Conservation (phyloP, 1,140 invertebrate genomes). For the Calephelis nemesis region DNA sequence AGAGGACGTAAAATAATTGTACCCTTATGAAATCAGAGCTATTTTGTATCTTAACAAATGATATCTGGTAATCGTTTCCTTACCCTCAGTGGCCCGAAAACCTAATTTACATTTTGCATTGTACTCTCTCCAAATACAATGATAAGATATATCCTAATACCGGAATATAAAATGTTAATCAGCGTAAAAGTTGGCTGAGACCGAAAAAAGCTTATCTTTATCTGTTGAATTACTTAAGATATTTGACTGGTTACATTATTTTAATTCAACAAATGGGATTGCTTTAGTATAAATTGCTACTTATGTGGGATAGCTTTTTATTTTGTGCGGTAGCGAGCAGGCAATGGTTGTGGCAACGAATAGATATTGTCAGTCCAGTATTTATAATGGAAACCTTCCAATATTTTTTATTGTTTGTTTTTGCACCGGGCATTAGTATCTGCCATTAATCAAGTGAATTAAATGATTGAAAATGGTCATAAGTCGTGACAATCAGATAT, state of each 20-base stretch:
- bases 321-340: too few species aligned
- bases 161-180: slow-evolving; percentile 8
- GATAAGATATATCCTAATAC: slow-evolving; percentile 5
- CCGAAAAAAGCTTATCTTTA: slow-evolving; percentile 5
- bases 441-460: too few species aligned
- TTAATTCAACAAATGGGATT: too few species aligned
- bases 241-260: neutral
- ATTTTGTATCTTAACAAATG: neutral
- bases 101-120: slow-evolving; percentile 10
- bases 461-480: too few species aligned
- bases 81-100: slow-evolving; percentile 5
- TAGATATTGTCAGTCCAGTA: too few species aligned
- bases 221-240: slow-evolving; percentile 13
- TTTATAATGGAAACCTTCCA: too few species aligned
- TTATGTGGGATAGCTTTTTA: neutral
- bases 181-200: slow-evolving; percentile 2
- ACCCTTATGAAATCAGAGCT: neutral
- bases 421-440: too few species aligned
- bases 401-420: too few species aligned
- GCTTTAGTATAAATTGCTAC: neutral
- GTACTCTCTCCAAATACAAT: slow-evolving; percentile 3
- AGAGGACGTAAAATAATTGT: neutral
- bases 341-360: too few species aligned
- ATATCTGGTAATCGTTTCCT: slow-evolving; percentile 3
- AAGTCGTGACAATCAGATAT: too few species aligned